Percentiles rank a stretch among this genome's conserved stretches.
These are phyloP conservation scores for Xenops minutus DNA, from an alignment of 2,797 vertebrate genomes.

Conservation along the genomic window DNA sequence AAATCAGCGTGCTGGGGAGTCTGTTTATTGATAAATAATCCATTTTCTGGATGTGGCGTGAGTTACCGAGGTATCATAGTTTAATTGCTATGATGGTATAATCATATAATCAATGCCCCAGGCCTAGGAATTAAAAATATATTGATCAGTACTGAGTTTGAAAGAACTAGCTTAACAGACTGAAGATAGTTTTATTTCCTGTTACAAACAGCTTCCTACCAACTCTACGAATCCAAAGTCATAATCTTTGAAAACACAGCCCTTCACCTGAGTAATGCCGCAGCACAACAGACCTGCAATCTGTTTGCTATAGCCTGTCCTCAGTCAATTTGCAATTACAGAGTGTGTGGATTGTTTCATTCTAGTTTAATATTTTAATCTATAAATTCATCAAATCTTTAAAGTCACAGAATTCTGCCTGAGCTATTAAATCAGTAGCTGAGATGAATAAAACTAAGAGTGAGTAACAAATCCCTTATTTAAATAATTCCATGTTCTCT, in stretches of 20 bases:
- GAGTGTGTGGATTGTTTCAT: background rate
- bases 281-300: background rate
- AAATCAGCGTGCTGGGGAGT: background rate
- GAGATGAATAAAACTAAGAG: background rate
- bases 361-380: background rate
- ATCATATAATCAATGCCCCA: background rate
- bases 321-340: background rate
- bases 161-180: background rate
- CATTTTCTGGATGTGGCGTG: background rate
- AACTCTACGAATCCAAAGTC: background rate
- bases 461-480: background rate
- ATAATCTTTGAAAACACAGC: background rate
- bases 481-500: background rate
- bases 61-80: background rate
- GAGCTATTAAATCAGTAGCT: background rate
- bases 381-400: background rate
- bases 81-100: background rate
- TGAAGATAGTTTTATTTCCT: background rate
- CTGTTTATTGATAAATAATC: background rate
- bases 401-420: background rate
- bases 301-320: background rate
- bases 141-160: background rate
- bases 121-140: background rate
- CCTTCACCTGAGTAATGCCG: background rate
- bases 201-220: background rate